phyloP scores from a whole-genome alignment of 1,140 invertebrate genomes.

The Laupala kohalensis region DNA sequence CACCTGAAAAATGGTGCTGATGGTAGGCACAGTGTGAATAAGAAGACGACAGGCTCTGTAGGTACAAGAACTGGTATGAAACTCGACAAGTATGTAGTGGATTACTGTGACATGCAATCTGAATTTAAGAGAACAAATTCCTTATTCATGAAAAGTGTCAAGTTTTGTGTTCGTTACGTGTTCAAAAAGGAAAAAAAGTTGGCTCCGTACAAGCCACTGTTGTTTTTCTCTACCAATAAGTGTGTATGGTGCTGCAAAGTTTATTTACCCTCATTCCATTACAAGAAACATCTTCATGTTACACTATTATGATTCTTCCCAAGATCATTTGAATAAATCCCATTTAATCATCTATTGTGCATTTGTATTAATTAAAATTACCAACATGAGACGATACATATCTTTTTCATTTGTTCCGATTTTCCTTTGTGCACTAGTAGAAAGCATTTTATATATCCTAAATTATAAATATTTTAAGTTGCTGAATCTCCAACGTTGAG shows the following conservation, averaged over 20 bases:
- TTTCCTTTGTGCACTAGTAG: too few relatives aligned
- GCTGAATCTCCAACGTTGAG: too few relatives aligned
- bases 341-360: neutral
- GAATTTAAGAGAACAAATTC: neutral
- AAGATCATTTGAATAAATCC: neutral
- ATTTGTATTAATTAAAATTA: neutral
- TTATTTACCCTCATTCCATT: neutral
- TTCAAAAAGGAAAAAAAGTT: neutral
- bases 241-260: neutral
- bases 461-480: too few relatives aligned
- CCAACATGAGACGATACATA: too few relatives aligned
- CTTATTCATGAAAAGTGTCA: neutral
- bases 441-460: too few relatives aligned
- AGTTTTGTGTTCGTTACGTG: neutral
- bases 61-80: neutral
- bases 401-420: too few relatives aligned
- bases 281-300: neutral
- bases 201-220: neutral
- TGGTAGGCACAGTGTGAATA: neutral
- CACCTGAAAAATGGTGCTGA: neutral
- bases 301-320: neutral
- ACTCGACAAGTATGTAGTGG: neutral
- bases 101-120: neutral
- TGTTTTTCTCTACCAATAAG: neutral
- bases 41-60: neutral